Percentiles rank a stretch among this genome's conserved stretches.
phyloP scores from a whole-genome alignment of 2,113 vertebrate genomes.

The Eptatretus burgeri region DNA sequence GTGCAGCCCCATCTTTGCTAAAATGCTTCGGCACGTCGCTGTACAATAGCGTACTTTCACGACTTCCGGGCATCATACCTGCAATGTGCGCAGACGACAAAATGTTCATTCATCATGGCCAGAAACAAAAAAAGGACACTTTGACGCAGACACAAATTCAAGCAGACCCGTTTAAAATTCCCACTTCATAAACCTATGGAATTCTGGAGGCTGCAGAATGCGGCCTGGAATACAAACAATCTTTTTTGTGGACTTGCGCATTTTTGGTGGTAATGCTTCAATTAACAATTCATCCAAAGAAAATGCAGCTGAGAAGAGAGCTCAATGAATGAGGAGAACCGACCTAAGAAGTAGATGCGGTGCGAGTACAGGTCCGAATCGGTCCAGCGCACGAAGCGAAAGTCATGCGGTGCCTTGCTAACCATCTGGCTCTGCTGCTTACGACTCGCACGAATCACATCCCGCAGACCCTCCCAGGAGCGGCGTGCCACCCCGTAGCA shows the following conservation, averaged over 20 bases:
- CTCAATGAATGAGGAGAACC: slow-evolving; percentile 8
- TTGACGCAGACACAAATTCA: not conserved
- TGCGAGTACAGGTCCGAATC: slow-evolving; percentile 26
- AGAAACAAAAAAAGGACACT: not conserved
- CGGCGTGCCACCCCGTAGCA: slow-evolving; percentile 61
- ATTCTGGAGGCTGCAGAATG: slow-evolving; percentile 13
- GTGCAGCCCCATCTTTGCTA: slow-evolving; percentile 55
- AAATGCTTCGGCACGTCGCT: slow-evolving; percentile 90
- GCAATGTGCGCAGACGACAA: not conserved
- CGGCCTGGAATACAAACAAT: slow-evolving; percentile 8
- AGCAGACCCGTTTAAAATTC: not conserved
- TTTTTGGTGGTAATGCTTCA: no score
- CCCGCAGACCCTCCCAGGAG: slow-evolving; percentile 53
- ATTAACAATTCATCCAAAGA: no score
- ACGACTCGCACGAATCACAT: slow-evolving; percentile 66
- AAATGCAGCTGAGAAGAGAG: no score
- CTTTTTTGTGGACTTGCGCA: not conserved
- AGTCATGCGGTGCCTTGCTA: slow-evolving; percentile 70
- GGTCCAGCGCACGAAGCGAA: slow-evolving; percentile 36
- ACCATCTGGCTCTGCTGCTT: slow-evolving; percentile 52
- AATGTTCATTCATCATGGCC: not conserved
- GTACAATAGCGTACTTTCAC: slow-evolving; percentile 84
- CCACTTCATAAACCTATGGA: slow-evolving; percentile 10
- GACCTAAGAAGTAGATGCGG: slow-evolving; percentile 68
- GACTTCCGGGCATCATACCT: slow-evolving; percentile 91